phyloP scores from a whole-genome alignment of 1,140 invertebrate genomes.

The Chelonus insularis region DNA sequence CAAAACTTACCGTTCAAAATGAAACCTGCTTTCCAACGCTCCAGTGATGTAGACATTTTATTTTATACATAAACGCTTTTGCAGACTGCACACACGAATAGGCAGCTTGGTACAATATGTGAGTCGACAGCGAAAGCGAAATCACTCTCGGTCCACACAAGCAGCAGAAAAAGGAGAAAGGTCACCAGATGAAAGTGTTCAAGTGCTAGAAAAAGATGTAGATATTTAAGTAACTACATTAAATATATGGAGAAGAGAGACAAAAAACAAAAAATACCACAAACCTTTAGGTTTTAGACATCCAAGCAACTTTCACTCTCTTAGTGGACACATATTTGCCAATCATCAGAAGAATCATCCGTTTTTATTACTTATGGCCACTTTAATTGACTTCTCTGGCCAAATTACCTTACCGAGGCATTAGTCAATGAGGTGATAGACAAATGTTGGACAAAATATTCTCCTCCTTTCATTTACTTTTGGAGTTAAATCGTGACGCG shows the following conservation, averaged over 20 bases:
- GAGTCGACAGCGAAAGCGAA: conserved; percentile 36
- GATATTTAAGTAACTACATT: background rate
- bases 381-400: no score
- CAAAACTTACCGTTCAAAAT: background rate
- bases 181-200: conserved; percentile 46
- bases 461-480: no score
- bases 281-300: background rate
- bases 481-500: no score
- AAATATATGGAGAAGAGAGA: background rate
- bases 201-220: background rate
- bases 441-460: no score
- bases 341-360: background rate
- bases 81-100: background rate
- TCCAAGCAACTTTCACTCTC: conserved; percentile 43
- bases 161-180: conserved; percentile 37
- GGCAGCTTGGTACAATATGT: background rate
- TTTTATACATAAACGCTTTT: background rate
- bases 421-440: no score
- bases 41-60: no score
- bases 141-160: conserved; percentile 18
- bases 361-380: background rate
- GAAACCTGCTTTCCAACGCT: conserved; percentile 29
- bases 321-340: conserved; percentile 38
- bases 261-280: background rate
- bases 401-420: no score